Conservation (phyloP, 2,888 invertebrate species). For the Acleris literana region DNA sequence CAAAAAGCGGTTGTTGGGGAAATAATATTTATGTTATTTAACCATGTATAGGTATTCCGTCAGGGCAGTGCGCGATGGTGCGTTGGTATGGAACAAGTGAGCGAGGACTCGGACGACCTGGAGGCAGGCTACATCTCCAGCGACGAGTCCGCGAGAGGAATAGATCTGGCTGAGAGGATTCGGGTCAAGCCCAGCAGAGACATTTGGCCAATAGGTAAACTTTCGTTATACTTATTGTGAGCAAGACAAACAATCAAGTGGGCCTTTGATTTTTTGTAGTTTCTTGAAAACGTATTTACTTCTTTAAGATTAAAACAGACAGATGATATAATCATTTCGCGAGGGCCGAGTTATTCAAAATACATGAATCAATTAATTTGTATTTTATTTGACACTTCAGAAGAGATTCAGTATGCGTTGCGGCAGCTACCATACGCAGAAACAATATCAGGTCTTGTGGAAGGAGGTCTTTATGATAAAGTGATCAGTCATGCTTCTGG, state of each 20-base stretch:
- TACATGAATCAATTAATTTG: not conserved
- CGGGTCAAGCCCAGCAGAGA: slow-evolving; percentile 74
- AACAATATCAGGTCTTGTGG: slow-evolving; percentile 66
- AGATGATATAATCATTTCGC: too few species aligned
- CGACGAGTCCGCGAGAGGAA: slow-evolving; percentile 79
- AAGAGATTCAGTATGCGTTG: slow-evolving; percentile 67
- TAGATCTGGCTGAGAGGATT: slow-evolving; percentile 73
- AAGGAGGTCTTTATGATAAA: slow-evolving; percentile 72
- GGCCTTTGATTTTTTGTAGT: too few species aligned
- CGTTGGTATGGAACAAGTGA: slow-evolving; percentile 67
- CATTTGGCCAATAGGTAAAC: slow-evolving; percentile 75
- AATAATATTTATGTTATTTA: slow-evolving; percentile 19
- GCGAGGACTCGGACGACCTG: slow-evolving; percentile 70
- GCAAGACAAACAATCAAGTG: too few species aligned
- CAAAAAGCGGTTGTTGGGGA: not conserved
- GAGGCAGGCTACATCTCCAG: slow-evolving; percentile 80
- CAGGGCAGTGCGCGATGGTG: slow-evolving; percentile 72
- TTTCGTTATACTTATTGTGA: not conserved
- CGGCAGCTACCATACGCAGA: slow-evolving; percentile 75
- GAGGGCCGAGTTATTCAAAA: not conserved
- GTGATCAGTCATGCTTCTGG: slow-evolving; percentile 61
- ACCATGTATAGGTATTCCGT: slow-evolving; percentile 56
- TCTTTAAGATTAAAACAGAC: not conserved
- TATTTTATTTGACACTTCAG: slow-evolving; percentile 48
- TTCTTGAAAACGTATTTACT: too few species aligned